A percentile compares a stretch with the other conserved stretches of the same genome.
phyloP scores from a whole-genome alignment of 2,113 vertebrate genomes.

The Phoenicopterus ruber region DNA sequence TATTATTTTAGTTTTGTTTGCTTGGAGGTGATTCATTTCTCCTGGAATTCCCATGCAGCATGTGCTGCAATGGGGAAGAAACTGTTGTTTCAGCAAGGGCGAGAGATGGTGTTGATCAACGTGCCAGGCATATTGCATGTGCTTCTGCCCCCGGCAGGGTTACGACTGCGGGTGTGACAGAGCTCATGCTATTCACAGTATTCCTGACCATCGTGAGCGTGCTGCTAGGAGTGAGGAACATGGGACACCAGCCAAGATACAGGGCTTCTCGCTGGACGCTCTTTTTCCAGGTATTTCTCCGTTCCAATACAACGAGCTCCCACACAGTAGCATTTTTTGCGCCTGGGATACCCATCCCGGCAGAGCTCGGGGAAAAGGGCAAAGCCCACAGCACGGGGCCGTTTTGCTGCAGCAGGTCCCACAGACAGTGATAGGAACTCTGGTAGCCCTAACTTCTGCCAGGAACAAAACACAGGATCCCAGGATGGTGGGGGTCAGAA shows the following conservation, averaged over 20 bases:
- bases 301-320: background rate
- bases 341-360: background rate
- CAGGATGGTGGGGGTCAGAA: no score
- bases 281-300: background rate
- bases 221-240: background rate
- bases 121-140: background rate
- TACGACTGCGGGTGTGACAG: background rate
- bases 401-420: background rate
- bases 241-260: background rate
- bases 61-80: background rate
- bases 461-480: no score
- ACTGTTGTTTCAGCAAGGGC: background rate
- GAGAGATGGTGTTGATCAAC: no score
- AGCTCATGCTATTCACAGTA: background rate
- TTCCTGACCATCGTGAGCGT: accelerated
- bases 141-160: background rate
- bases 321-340: no score
- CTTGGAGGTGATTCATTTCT: background rate
- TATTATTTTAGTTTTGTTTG: background rate
- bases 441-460: background rate
- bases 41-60: background rate
- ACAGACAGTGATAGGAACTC: accelerated
- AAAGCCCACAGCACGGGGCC: background rate
- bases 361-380: background rate
- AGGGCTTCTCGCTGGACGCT: background rate